Percentiles rank a stretch among this genome's conserved stretches.
Evolutionary conservation across 2,113 vertebrate genomes (phyloP).

Genomic region (Hyaena hyaena): DNA sequence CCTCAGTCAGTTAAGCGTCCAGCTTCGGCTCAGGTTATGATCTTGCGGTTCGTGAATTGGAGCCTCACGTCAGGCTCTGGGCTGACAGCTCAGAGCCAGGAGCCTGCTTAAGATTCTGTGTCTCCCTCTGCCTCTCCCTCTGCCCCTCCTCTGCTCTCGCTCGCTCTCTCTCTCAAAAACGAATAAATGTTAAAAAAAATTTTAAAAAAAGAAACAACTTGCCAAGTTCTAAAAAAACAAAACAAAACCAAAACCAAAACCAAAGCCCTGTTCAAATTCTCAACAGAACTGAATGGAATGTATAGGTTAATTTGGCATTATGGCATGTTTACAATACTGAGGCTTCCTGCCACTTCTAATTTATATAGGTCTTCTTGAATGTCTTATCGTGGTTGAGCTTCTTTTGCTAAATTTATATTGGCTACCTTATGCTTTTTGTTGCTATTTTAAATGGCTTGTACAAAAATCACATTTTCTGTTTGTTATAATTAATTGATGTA

Average conservation of each 20-base stretch:
- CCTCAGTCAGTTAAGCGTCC: too few species aligned
- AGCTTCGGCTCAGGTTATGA: too few species aligned
- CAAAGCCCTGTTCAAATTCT: neutral
- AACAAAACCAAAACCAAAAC: neutral
- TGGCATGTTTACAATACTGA: neutral
- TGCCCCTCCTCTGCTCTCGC: too few species aligned
- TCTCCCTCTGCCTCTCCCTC: too few species aligned
- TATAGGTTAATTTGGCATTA: neutral
- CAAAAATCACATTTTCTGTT: neutral
- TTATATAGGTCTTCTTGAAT: neutral
- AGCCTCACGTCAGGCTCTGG: too few species aligned
- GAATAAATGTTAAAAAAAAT: too few species aligned
- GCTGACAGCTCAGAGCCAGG: too few species aligned
- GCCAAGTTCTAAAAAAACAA: neutral
- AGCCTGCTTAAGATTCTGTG: too few species aligned
- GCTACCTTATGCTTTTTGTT: neutral
- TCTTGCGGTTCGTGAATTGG: too few species aligned
- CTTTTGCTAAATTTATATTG: conserved; percentile 1
- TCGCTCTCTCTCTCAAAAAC: too few species aligned
- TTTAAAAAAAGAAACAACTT: neutral
- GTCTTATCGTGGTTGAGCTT: neutral
- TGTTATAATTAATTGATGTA: neutral
- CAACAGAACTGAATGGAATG: neutral
- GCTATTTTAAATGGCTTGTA: neutral
- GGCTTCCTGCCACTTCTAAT: neutral